Evolutionary conservation across 2,888 invertebrate genomes (phyloP).

Genomic region (Xestia ashworthii): DNA sequence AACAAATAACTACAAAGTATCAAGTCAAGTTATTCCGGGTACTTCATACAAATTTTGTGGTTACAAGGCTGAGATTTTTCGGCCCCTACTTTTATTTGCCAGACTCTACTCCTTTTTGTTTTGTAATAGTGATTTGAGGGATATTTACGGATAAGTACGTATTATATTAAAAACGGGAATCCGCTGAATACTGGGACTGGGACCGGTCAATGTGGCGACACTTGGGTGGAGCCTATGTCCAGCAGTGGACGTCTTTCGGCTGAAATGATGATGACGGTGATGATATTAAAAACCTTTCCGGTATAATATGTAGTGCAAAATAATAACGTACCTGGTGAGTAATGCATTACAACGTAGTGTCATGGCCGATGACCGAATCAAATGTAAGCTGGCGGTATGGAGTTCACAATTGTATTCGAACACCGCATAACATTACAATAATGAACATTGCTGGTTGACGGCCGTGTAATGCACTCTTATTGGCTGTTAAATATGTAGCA

Average conservation of each 20-base stretch:
- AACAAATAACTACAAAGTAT: too few relatives aligned
- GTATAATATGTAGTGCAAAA: background rate
- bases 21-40: too few relatives aligned
- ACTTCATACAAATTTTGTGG: too few relatives aligned
- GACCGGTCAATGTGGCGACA: too few relatives aligned
- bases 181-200: too few relatives aligned
- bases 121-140: too few relatives aligned
- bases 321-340: background rate
- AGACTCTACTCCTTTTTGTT: background rate
- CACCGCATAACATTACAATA: constrained; percentile 44
- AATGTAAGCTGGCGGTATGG: constrained; percentile 1
- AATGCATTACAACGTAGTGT: background rate
- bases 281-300: background rate
- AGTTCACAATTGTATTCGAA: constrained; percentile 22
- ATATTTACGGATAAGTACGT: background rate
- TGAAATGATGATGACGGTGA: too few relatives aligned
- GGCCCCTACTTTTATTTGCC: too few relatives aligned
- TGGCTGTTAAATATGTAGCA: background rate
- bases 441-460: constrained; percentile 22
- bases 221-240: too few relatives aligned
- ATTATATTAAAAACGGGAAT: background rate
- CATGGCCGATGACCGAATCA: constrained; percentile 28
- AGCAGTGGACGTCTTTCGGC: too few relatives aligned
- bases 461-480: constrained; percentile 1
- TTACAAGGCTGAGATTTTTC: too few relatives aligned